phyloP scores from a whole-genome alignment of 2,888 invertebrate genomes.

The Osedax frankpressi region DNA sequence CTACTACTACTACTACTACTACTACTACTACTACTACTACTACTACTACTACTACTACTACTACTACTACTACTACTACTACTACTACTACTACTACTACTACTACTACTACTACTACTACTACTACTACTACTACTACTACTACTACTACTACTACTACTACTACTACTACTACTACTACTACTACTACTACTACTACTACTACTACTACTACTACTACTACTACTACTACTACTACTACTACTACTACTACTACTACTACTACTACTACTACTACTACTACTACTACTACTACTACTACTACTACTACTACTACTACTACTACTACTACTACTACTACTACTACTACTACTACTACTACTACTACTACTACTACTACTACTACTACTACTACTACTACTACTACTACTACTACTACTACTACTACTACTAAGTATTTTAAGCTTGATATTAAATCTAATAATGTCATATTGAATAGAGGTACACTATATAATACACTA shows the following conservation, averaged over 20 bases:
- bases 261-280: constrained; percentile 17
- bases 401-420: neutral
- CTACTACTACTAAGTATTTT: neutral
- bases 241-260: constrained; percentile 16
- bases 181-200: neutral
- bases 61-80: neutral
- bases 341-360: constrained; percentile 17
- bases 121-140: neutral
- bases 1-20: neutral
- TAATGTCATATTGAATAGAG: too few relatives aligned
- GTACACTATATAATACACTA: too few relatives aligned
- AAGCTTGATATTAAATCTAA: too few relatives aligned
- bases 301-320: constrained; percentile 17
- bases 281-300: constrained; percentile 17
- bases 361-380: constrained; percentile 17
- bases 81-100: neutral
- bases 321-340: constrained; percentile 17
- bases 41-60: neutral
- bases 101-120: neutral
- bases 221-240: constrained; percentile 15
- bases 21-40: neutral
- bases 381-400: constrained; percentile 2
- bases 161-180: neutral
- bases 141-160: neutral
- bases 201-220: neutral